Conservation (phyloP, 1,140 invertebrate genomes). For the Diprion similis region DNA sequence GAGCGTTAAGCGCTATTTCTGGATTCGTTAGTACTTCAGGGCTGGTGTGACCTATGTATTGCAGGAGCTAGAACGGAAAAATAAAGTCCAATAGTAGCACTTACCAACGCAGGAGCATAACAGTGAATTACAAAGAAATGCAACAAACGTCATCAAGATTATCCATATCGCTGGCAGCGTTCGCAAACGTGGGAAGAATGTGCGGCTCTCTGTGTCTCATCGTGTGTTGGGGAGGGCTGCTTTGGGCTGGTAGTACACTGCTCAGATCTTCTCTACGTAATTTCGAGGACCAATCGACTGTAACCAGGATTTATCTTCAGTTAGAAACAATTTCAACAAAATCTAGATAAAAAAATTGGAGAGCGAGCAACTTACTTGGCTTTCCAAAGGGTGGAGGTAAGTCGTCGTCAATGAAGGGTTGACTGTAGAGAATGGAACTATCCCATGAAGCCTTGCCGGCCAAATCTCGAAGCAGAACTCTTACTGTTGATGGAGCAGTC, state of each 20-base stretch:
- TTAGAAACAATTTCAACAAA: conserved; percentile 4
- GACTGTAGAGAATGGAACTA: conserved; percentile 86
- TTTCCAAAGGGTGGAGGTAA: conserved; percentile 36
- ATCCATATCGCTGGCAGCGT: conserved; percentile 87
- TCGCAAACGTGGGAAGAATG: conserved; percentile 80
- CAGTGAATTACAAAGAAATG: conserved; percentile 21
- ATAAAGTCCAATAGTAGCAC: conserved; percentile 20
- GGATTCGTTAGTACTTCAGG: conserved; percentile 84
- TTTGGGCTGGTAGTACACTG: conserved; percentile 45
- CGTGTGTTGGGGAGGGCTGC: conserved; percentile 68
- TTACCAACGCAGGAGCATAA: conserved; percentile 19
- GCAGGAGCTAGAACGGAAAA: conserved; percentile 71
- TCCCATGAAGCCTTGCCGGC: conserved; percentile 98
- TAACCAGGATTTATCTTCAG: conserved; percentile 19
- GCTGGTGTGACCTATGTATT: conserved; percentile 91
- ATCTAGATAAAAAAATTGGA: background rate
- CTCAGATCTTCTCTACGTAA: conserved; percentile 46
- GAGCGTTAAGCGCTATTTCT: conserved; percentile 74
- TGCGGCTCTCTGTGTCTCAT: conserved; percentile 74
- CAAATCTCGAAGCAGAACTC: conserved; percentile 90
- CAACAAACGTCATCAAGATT: conserved; percentile 88
- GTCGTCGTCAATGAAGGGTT: conserved; percentile 60
- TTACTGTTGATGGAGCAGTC: conserved; percentile 72
- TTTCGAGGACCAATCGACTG: conserved; percentile 42
- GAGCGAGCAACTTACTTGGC: conserved; percentile 32